These are phyloP conservation scores for Heliocidaris tuberculata DNA, from an alignment of 35 echinoderm and acorn worm genomes.

Conservation along the genomic window DNA sequence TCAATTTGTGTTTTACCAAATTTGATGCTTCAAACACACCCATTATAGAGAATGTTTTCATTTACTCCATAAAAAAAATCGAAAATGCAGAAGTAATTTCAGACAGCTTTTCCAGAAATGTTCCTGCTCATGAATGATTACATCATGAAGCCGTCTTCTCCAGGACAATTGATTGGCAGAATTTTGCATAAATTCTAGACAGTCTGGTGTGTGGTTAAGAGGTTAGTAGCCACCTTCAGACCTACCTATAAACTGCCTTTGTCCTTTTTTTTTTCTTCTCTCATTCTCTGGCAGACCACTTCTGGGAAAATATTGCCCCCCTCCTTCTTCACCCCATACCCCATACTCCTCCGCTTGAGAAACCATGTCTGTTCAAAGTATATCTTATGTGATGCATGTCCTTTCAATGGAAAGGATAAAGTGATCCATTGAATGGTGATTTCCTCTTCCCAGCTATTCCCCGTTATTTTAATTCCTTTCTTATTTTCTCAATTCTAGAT, in stretches of 20 bases:
- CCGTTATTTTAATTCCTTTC: not conserved
- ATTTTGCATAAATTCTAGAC: not conserved
- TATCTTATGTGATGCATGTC: not conserved
- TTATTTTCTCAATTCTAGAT: not conserved
- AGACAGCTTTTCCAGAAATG: too few relatives aligned
- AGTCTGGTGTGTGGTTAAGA: not conserved
- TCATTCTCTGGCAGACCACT: not conserved
- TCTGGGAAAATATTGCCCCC: not conserved
- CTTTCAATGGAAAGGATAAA: not conserved
- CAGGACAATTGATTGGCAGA: not conserved
- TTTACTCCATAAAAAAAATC: too few relatives aligned
- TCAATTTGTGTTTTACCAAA: too few relatives aligned
- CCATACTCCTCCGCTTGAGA: not conserved
- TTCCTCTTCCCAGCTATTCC: not conserved
- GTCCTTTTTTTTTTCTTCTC: not conserved
- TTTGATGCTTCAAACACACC: too few relatives aligned
- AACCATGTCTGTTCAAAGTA: not conserved
- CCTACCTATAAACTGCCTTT: not conserved
- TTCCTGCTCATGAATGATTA: not conserved
- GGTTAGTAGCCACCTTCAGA: not conserved
- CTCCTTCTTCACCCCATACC: not conserved
- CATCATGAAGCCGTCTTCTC: not conserved
- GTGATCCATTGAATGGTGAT: not conserved
- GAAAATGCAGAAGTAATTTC: too few relatives aligned
- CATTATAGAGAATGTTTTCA: too few relatives aligned